phyloP scores from a whole-genome alignment of 2,888 invertebrate species.

The Agrotis puta region DNA sequence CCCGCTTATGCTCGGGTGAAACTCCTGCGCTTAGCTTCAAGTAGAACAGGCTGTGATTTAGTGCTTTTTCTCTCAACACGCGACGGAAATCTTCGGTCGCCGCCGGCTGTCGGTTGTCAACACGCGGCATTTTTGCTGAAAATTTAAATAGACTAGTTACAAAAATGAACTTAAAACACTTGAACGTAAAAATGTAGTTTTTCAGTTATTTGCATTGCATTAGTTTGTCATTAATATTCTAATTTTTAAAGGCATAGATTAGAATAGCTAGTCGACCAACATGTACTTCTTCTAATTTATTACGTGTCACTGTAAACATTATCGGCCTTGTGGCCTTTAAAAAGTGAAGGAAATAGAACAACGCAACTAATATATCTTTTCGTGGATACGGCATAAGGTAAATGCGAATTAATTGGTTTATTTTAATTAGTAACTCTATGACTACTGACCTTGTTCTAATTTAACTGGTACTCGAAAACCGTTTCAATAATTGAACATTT shows the following conservation, averaged over 20 bases:
- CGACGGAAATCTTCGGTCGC: constrained; percentile 87
- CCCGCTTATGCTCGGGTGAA: constrained; percentile 72
- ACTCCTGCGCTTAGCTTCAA: constrained; percentile 85
- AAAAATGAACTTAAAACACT: constrained; percentile 5
- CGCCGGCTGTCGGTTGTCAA: constrained; percentile 76
- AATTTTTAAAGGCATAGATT: constrained; percentile 22
- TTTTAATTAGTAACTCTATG: constrained; percentile 54
- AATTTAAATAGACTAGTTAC: not conserved
- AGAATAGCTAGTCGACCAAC: constrained; percentile 7
- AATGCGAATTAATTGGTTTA: constrained; percentile 34
- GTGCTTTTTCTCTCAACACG: constrained; percentile 88
- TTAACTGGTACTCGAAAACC: constrained; percentile 53
- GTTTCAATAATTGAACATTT: constrained; percentile 69
- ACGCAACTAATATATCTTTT: constrained; percentile 1
- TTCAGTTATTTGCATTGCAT: constrained; percentile 12
- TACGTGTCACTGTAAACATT: constrained; percentile 50
- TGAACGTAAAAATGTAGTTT: too few species aligned
- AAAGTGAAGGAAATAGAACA: constrained; percentile 49
- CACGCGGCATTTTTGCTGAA: constrained; percentile 81
- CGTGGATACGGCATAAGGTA: constrained; percentile 44
- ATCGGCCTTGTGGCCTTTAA: constrained; percentile 39
- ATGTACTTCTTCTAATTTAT: constrained; percentile 49
- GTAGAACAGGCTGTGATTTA: constrained; percentile 89
- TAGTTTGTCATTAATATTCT: too few species aligned
- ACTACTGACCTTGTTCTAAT: constrained; percentile 61